Base-by-base conservation (phyloP, 2,888 invertebrate genomes). In the Pilophorus perplexus region DNA sequence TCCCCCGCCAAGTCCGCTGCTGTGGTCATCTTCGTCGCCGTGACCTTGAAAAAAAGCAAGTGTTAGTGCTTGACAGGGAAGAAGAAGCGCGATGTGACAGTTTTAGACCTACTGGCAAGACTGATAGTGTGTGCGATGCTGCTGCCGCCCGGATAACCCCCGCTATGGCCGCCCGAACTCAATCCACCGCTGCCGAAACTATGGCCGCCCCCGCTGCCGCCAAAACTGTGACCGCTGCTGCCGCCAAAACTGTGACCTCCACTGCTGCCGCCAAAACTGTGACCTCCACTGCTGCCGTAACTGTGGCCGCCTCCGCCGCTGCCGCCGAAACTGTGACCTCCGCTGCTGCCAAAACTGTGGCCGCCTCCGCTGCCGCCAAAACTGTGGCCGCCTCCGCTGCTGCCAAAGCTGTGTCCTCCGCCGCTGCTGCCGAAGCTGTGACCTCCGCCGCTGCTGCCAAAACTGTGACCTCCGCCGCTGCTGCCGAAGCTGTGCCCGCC, bases 1-100 rank as follows among this genome's bases (percentile, higher is more conserved):
- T 1, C 60, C 62, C 14, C 64, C 44, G 3, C 64, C 66, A 33
- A 40, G 50, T 59, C 70, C 68, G 16, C 70, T 67, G 20, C 70
- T 67, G 33, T 44, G 33, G 10, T 48, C 33, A 16, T 48, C 46
- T 20, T 48, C 62, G 25, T 28, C 33, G 8, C 54, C n/a, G n/a
- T n/a, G n/a, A n/a, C n/a, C n/a, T n/a, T n/a, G n/a, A n/a, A n/a
- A n/a, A n/a, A n/a, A n/a, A n/a, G n/a, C n/a, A n/a, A n/a, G n/a
- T n/a, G n/a, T n/a, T n/a, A n/a, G n/a, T n/a, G n/a, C n/a, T n/a
- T n/a, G n/a, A n/a, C n/a, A n/a, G n/a, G n/a, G n/a, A n/a, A n/a
- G n/a, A n/a, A n/a, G n/a, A n/a, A n/a, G n/a, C n/a, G n/a, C n/a
- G n/a, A n/a, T n/a, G n/a, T n/a, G n/a, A n/a, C n/a, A n/a, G n/a